Conservation (phyloP, 1,140 invertebrate species). For the Triops longicaudatus region DNA sequence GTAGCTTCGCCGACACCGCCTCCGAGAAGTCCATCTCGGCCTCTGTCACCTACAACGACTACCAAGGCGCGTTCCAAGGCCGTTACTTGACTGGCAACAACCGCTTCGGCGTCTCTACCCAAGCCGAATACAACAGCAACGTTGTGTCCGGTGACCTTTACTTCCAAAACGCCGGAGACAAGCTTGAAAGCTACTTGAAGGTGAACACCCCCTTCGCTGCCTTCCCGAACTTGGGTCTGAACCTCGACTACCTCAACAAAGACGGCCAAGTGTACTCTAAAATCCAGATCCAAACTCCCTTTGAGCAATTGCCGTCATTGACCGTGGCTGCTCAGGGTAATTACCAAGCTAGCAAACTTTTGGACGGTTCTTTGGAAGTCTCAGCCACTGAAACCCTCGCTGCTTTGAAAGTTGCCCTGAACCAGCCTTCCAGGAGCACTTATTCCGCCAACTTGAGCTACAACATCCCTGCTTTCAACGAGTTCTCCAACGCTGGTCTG, state of each 20-base stretch:
- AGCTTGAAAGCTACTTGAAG: slow-evolving; percentile 10
- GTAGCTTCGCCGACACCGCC: slow-evolving; percentile 12
- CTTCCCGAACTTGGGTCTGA: background rate
- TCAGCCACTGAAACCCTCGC: slow-evolving; percentile 1
- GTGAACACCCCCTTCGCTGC: slow-evolving; percentile 27
- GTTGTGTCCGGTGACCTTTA: background rate
- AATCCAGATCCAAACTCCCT: slow-evolving; percentile 34
- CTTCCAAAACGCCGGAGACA: slow-evolving; percentile 3
- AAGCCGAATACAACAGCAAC: slow-evolving; percentile 18
- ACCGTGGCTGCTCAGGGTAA: slow-evolving; percentile 30
- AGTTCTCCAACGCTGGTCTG: background rate
- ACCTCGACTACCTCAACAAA: background rate
- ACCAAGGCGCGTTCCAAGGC: background rate
- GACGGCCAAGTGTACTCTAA: background rate
- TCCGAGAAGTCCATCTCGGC: background rate
- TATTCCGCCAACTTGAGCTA: background rate
- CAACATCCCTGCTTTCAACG: background rate
- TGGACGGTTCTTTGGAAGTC: slow-evolving; percentile 28
- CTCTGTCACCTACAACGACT: slow-evolving; percentile 18
- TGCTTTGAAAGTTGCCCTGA: background rate
- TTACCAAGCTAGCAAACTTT: slow-evolving; percentile 29
- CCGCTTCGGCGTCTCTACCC: background rate
- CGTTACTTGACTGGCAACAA: slow-evolving; percentile 16
- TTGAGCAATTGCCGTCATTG: slow-evolving; percentile 30
- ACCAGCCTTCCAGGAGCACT: background rate